Conservation (phyloP, 2,113 vertebrate genomes). For the Natator depressus region DNA sequence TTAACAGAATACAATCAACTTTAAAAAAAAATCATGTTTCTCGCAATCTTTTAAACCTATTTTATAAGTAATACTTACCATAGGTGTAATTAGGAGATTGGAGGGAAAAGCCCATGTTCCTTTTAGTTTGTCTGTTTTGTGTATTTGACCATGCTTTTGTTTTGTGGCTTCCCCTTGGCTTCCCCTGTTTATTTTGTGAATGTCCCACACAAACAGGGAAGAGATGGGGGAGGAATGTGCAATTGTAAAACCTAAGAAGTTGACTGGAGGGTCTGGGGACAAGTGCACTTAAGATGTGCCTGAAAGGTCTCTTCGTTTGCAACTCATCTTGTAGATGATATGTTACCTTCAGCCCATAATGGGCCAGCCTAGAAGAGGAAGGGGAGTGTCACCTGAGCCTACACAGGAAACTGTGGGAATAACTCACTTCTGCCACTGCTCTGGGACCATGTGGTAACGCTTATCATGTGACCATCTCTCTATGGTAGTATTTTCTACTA, state of each 20-base stretch:
- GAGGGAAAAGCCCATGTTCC: neutral
- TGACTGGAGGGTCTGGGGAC: neutral
- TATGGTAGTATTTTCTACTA: neutral
- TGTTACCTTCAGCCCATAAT: neutral
- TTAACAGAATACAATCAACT: neutral
- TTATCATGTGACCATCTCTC: accelerated
- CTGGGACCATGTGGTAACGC: accelerated
- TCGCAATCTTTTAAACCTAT: neutral
- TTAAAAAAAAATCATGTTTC: neutral
- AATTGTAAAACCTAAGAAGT: neutral
- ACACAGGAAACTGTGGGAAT: neutral
- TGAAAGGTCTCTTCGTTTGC: neutral
- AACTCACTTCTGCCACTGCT: neutral
- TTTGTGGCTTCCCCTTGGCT: neutral
- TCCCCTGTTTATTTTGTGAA: neutral
- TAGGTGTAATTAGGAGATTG: neutral
- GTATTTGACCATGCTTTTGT: neutral
- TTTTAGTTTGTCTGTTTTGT: slow-evolving; percentile 2
- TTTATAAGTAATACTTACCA: neutral
- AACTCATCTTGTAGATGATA: neutral
- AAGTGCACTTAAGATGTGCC: neutral
- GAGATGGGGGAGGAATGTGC: neutral
- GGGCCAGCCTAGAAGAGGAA: neutral
- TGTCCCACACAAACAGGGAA: neutral
- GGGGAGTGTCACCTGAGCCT: neutral